These are phyloP conservation scores for Oxyteleia sp. DNA, from an alignment of 2,888 invertebrate genomes.

Conservation along the genomic window DNA sequence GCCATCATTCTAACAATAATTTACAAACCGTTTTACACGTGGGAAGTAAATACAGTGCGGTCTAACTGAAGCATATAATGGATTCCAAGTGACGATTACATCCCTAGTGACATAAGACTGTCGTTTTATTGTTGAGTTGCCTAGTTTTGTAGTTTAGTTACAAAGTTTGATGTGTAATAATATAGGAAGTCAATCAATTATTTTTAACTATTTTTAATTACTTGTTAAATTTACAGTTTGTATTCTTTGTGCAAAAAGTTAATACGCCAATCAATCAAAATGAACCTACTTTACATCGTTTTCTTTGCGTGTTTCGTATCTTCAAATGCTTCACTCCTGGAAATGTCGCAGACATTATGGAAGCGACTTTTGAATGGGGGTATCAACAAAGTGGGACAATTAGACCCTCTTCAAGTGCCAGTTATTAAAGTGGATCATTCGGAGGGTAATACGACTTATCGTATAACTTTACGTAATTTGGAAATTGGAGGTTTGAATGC, in stretches of 20 bases:
- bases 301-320: constrained; percentile 45
- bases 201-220: not conserved
- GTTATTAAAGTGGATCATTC: constrained; percentile 88
- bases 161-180: not conserved
- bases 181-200: too few species aligned
- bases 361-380: constrained; percentile 82
- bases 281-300: constrained; percentile 56
- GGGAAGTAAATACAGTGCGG: constrained; percentile 75
- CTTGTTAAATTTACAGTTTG: not conserved
- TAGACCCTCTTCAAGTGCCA: constrained; percentile 84
- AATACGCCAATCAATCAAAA: constrained; percentile 17
- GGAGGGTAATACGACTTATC: constrained; percentile 83
- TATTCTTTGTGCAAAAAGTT: not conserved
- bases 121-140: constrained; percentile 10
- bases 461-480: constrained; percentile 82
- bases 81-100: constrained; percentile 18
- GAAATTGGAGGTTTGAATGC: constrained; percentile 83
- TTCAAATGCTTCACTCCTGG: constrained; percentile 78
- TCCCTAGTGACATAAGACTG: constrained; percentile 1
- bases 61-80: constrained; percentile 30
- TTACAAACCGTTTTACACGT: constrained; percentile 81
- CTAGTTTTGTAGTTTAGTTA: constrained; percentile 30
- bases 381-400: constrained; percentile 79
- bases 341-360: constrained; percentile 85
- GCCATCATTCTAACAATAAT: constrained; percentile 77